Evolutionary conservation across 2,797 vertebrate species (phyloP), one percentile per base, ranked within the genome.

Genomic region (Enteromius viviparus): DNA sequence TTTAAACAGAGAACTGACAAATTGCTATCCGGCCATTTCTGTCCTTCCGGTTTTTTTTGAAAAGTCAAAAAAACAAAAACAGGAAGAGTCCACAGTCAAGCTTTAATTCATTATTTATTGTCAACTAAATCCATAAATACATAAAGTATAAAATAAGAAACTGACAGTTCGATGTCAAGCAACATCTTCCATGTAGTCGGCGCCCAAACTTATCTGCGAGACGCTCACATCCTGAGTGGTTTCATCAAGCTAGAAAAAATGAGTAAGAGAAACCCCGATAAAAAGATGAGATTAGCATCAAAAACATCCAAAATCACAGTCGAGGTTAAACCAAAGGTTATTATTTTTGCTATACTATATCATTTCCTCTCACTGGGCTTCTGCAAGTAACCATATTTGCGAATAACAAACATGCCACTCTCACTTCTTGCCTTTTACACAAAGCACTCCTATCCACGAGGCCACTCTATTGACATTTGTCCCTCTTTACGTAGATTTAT

Each of bases 161-260:
- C 19, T 40, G 72, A n/a, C 26, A 51, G 83, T 47, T 4, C 14
- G n/a, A 0, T 23, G 29, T 94, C 94, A 97, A 1, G 95, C 88
- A 71, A 99, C 96, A 0, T 98, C 97, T 90, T 99, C 98, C 87
- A 98, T 93, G 88, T 98, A 99, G 89, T 98, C 97, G 0, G 94
- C 97, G 11, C 92, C 92, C 0, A 95, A 95, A 1, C 95, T 98
- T 85, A 96, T 92, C 88, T 97, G 97, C 40, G 98, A 98, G 64
- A 96, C 75, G 15, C 96, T 98, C 71, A 95, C 88, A 90, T 99
- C 97, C 92, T 96, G 94, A 0, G 98, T 99, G 89, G 93, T 88
- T 76, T 96, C 96, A 21, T 98, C 96, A 0, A 96, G 91, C 97
- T 98, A 85, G 21, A 80, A 29, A 85, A n/a, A 84, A 19, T 81